phyloP scores from a whole-genome alignment of 2,888 invertebrate genomes.

The Diabrotica balteata region DNA sequence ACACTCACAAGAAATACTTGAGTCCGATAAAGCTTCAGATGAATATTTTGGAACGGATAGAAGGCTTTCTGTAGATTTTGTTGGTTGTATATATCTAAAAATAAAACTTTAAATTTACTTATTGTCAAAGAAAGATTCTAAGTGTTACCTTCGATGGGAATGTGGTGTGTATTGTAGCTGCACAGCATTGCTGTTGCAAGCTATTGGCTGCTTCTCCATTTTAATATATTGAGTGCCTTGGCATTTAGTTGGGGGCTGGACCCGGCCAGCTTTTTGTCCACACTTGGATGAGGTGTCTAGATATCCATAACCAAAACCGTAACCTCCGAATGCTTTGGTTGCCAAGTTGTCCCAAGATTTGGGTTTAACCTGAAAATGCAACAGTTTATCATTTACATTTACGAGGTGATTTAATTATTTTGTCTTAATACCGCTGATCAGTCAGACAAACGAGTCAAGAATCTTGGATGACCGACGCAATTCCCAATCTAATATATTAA shows the following conservation, averaged over 20 bases:
- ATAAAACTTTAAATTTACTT: not conserved
- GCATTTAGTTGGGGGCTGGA: slow-evolving; percentile 35
- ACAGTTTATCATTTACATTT: not conserved
- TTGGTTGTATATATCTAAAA: slow-evolving; percentile 66
- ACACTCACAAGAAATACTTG: slow-evolving; percentile 77
- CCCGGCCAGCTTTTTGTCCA: slow-evolving; percentile 41
- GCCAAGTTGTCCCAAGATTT: slow-evolving; percentile 92
- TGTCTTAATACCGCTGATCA: too few relatives aligned
- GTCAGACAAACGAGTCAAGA: too few relatives aligned
- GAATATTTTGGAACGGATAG: slow-evolving; percentile 73
- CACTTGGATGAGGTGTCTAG: slow-evolving; percentile 66
- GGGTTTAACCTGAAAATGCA: slow-evolving; percentile 65
- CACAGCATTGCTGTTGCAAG: slow-evolving; percentile 20
- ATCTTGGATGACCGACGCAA: too few relatives aligned
- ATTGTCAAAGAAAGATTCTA: not conserved
- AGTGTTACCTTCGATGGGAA: slow-evolving; percentile 50
- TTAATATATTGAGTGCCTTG: slow-evolving; percentile 50
- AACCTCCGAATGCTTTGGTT: slow-evolving; percentile 84
- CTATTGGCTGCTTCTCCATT: slow-evolving; percentile 45
- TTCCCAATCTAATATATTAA: too few relatives aligned
- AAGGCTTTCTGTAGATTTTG: slow-evolving; percentile 84
- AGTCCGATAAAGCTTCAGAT: slow-evolving; percentile 70
- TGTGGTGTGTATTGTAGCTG: slow-evolving; percentile 62
- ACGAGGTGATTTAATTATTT: not conserved
- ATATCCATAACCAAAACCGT: slow-evolving; percentile 87